Conservation (phyloP, 1,140 invertebrate species). For the Berghia stephanieae region DNA sequence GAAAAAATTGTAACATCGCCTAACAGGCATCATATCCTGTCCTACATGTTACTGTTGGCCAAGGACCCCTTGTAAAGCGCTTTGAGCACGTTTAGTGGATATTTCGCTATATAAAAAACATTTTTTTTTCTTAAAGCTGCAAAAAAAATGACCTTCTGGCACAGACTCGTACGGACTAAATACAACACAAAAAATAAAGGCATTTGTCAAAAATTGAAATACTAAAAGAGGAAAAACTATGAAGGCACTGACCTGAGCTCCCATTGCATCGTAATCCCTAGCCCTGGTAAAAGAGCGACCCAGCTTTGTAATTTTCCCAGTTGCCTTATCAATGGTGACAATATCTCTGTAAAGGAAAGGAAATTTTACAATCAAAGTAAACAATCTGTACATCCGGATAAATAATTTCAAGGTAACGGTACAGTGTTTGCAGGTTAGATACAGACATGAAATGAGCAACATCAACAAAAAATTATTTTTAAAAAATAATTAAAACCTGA, state of each 20-base stretch:
- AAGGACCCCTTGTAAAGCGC: too few species aligned
- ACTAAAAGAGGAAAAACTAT: background rate
- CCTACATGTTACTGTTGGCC: too few species aligned
- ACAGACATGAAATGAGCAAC: too few species aligned
- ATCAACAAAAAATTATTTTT: too few species aligned
- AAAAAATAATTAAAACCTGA: too few species aligned
- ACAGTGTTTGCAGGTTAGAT: too few species aligned
- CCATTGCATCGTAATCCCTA: conserved; percentile 97
- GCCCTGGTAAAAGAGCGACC: conserved; percentile 95
- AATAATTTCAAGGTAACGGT: too few species aligned
- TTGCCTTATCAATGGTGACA: conserved; percentile 97
- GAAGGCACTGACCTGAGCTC: conserved; percentile 73
- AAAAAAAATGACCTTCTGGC: background rate
- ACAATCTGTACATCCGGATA: background rate
- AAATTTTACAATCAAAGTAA: background rate
- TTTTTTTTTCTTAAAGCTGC: background rate
- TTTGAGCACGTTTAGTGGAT: too few species aligned
- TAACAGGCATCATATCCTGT: too few species aligned
- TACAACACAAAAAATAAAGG: background rate
- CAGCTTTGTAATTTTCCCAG: conserved; percentile 94
- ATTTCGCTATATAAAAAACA: too few species aligned
- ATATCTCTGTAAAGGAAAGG: conserved; percentile 79
- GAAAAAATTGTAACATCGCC: too few species aligned
- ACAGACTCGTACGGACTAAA: too few species aligned
- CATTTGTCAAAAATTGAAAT: background rate